A percentile compares a stretch with the other conserved stretches of the same genome.
phyloP scores from a whole-genome alignment of 2,888 invertebrate genomes.

The Drosophila limbata region DNA sequence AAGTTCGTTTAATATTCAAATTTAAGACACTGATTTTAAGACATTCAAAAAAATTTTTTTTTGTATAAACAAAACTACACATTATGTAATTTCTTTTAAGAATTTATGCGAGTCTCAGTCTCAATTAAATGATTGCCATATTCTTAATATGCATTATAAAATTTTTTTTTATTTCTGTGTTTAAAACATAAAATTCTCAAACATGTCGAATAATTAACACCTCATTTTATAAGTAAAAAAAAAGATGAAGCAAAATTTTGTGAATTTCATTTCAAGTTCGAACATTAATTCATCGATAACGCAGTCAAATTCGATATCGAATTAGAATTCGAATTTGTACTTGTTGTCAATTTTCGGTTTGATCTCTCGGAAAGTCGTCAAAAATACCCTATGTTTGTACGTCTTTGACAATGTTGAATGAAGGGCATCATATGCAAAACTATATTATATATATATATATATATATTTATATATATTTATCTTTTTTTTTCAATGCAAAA shows the following conservation, averaged over 20 bases:
- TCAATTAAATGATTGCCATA: constrained; percentile 57
- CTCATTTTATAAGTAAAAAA: constrained; percentile 7
- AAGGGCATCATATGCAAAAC: constrained; percentile 12
- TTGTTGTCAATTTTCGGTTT: constrained; percentile 31
- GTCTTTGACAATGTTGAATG: constrained; percentile 19
- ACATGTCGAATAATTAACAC: background rate
- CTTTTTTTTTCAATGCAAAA: constrained; percentile 42
- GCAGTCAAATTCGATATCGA: background rate
- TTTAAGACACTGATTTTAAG: constrained; percentile 35
- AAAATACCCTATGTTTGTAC: constrained; percentile 13
- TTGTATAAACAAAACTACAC: too few relatives aligned
- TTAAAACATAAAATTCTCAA: constrained; percentile 4
- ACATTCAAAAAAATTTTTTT: background rate
- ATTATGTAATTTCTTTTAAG: constrained; percentile 19
- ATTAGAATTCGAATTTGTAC: constrained; percentile 21
- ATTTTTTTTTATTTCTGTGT: constrained; percentile 4
- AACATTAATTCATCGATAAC: background rate
- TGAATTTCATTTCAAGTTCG: background rate
- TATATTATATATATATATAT: constrained; percentile 13
- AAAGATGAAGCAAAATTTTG: background rate
- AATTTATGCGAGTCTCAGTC: constrained; percentile 22
- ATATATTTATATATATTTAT: background rate
- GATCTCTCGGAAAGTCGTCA: constrained; percentile 43
- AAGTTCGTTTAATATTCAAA: constrained; percentile 35
- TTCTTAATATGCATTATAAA: constrained; percentile 24